Evolutionary conservation across 1,140 invertebrate species (phyloP).

Genomic region (Hycleus cichorii): DNA sequence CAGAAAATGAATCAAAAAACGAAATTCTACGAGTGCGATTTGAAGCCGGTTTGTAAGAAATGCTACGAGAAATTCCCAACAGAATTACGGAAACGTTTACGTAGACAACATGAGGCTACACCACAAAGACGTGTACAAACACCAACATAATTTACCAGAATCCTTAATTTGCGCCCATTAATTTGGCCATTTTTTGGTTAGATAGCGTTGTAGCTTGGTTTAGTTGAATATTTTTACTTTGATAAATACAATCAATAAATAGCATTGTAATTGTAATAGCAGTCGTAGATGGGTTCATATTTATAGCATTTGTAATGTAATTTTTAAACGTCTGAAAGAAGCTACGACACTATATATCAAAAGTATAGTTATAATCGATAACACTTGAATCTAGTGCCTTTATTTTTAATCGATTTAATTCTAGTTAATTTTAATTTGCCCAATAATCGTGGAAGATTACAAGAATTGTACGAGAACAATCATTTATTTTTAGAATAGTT

Average conservation of each 20-base stretch:
- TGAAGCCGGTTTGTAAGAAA: conserved; percentile 96
- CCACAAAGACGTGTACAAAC: conserved; percentile 42
- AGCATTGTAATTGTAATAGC: too few species aligned
- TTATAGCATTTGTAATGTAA: too few species aligned
- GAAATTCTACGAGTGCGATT: conserved; percentile 98
- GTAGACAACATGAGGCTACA: conserved; percentile 68
- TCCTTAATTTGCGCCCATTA: not conserved
- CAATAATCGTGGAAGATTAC: not conserved
- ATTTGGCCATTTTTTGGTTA: not conserved
- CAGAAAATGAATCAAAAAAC: conserved; percentile 96
- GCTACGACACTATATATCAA: too few species aligned
- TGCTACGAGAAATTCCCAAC: conserved; percentile 96
- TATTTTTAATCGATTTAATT: not conserved
- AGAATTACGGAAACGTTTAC: conserved; percentile 83
- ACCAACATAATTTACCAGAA: conserved; percentile 9
- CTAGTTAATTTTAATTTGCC: not conserved
- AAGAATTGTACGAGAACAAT: not conserved
- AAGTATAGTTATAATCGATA: not conserved
- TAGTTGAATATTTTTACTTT: not conserved
- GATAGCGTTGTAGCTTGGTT: not conserved
- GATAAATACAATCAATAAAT: too few species aligned
- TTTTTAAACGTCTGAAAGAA: too few species aligned
- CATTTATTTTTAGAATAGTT: not conserved
- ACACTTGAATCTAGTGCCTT: not conserved
- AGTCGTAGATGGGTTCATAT: too few species aligned